Conservation (phyloP, 2,113 vertebrate species). For the Dromaius novaehollandiae region DNA sequence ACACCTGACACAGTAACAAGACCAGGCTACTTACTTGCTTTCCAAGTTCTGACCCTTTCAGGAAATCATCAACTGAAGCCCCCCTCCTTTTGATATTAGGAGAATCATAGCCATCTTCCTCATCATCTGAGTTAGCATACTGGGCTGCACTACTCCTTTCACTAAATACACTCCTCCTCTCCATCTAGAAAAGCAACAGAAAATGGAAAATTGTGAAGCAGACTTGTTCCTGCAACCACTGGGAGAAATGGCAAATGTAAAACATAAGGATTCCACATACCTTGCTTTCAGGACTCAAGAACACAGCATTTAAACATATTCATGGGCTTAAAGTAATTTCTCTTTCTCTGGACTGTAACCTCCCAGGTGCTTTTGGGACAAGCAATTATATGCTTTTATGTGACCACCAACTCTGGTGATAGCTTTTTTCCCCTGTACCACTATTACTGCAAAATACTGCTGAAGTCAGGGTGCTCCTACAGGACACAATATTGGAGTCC, state of each 20-base stretch:
- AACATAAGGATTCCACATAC: not conserved
- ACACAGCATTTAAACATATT: rapidly evolving
- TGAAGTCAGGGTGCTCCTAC: not conserved
- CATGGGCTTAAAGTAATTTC: not conserved
- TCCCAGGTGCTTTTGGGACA: not conserved
- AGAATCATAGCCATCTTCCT: constrained; percentile 89
- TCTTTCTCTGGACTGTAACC: not conserved
- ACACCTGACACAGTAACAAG: rapidly evolving
- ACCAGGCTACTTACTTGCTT: constrained; percentile 82
- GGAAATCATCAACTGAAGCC: constrained; percentile 94
- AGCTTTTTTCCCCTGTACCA: not conserved
- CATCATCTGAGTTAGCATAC: constrained; percentile 86
- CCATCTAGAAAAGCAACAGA: constrained; percentile 76
- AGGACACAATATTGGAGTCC: not conserved
- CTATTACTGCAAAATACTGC: not conserved
- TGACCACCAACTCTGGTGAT: not conserved
- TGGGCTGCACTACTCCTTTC: constrained; percentile 81
- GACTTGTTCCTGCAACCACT: not conserved
- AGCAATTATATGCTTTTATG: not conserved
- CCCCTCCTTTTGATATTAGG: constrained; percentile 84
- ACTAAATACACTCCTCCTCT: constrained; percentile 89
- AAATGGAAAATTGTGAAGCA: not conserved
- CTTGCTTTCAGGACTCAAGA: not conserved
- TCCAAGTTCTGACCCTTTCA: constrained; percentile 92
- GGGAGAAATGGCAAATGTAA: not conserved